Percentiles rank a stretch among this genome's conserved stretches.
These are phyloP conservation scores for Micromussa lordhowensis DNA, from an alignment of 92 coral and sea anemone species.

Conservation along the genomic window DNA sequence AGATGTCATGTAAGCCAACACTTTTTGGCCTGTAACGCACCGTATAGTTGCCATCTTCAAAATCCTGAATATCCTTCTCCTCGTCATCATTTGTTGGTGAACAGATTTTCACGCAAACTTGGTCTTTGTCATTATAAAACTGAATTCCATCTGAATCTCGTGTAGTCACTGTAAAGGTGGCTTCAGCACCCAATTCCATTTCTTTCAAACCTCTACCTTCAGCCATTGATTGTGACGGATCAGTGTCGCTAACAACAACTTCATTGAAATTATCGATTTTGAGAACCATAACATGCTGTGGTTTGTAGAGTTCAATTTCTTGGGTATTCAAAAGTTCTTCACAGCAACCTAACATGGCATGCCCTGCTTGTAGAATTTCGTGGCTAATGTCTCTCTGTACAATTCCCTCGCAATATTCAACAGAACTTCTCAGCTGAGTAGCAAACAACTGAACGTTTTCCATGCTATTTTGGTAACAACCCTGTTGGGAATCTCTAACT, in stretches of 20 bases:
- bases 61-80: slow-evolving; percentile 34
- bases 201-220: not conserved
- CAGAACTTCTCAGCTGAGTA: not conserved
- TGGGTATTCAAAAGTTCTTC: not conserved
- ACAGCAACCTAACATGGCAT: not conserved
- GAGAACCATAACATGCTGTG: not conserved
- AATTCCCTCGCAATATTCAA: not conserved
- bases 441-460: not conserved
- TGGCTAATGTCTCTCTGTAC: not conserved
- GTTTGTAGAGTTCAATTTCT: not conserved
- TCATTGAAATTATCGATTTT: too few species aligned
- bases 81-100: slow-evolving; percentile 15
- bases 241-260: not conserved
- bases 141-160: not conserved
- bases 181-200: not conserved
- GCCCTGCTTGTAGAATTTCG: slow-evolving; percentile 11
- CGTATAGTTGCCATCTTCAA: slow-evolving; percentile 47
- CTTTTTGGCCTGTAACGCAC: slow-evolving; percentile 39
- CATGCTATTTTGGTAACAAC: not conserved
- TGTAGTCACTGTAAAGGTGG: not conserved
- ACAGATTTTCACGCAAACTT: not conserved
- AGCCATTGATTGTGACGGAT: not conserved
- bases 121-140: not conserved
- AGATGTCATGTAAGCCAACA: slow-evolving; percentile 44
- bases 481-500: not conserved